Evolutionary conservation across 2,113 vertebrate genomes (phyloP), one percentile per base, ranked within the genome.

Genomic region (Myotis davidii): DNA sequence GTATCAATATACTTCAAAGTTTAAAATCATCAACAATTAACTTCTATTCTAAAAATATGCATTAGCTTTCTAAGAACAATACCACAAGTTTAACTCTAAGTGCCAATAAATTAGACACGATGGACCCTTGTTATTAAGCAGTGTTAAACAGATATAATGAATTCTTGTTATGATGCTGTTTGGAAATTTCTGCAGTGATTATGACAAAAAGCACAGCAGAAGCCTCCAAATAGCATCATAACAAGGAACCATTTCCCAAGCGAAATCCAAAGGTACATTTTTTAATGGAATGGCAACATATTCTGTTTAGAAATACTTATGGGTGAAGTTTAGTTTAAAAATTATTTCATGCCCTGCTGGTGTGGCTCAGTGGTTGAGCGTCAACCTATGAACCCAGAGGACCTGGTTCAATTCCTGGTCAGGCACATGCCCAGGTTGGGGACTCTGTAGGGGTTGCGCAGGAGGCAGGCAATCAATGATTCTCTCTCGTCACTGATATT

Each of bases 21-120:
- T 94, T 78, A 96, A 96, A 90, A 82, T 81, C 20, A 94, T 42
- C 8, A 85, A 91, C 17, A 88, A 87, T 84, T 72, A 70, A 72
- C 25, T 6, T 70, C 6, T 73, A 56, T 70, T 93, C 69, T 37
- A 90, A 86, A 96, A 70, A 83, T 86, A 42, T 56, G 13, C 25
- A 56, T 76, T 81, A 89, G 23, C n/a, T 34, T 85, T 89, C 29
- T 67, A 94, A 78, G 59, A 77, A 70, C 23, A 94, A 69, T 69
- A 42, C 14, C n/a, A 32, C 9, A 84, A 48, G 16, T 48, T 83
- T 90, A 84, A 72, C 88, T 82, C 45, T 94, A 90, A 52, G 14
- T 34, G 21, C 8, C 14, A 90, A 20, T 77, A 82, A 82, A 81
- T 77, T 50, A 77, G 65, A 85, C 8, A 86, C 9, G 29, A 76